Percentiles rank a stretch among this genome's conserved stretches.
Evolutionary conservation across 2,797 vertebrate genomes (phyloP).

Genomic region (Enteromius unitaeniatus): DNA sequence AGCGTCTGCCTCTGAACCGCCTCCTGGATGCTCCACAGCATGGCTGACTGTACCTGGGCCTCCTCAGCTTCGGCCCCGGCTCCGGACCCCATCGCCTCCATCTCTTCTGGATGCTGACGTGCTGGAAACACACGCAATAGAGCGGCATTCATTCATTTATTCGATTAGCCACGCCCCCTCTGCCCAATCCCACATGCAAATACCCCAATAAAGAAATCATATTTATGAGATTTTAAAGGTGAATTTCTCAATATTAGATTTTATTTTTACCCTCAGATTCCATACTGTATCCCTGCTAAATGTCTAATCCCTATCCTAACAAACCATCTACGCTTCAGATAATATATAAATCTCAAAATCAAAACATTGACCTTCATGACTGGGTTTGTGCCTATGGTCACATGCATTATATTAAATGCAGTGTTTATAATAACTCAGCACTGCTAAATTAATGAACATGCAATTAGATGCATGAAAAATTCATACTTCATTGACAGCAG

Average conservation of each 20-base stretch:
- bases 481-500: background rate
- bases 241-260: background rate
- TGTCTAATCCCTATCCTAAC: background rate
- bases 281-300: no score
- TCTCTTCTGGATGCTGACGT: conserved; percentile 11
- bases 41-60: conserved; percentile 59
- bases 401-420: background rate
- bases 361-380: no score
- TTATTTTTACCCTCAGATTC: no score
- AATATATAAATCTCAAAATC: no score
- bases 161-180: background rate
- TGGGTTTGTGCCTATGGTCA: no score
- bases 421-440: background rate
- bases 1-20: conserved; percentile 77
- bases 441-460: background rate
- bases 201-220: background rate
- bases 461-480: background rate
- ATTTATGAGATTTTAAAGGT: background rate
- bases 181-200: background rate
- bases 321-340: background rate
- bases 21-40: conserved; percentile 81
- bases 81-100: conserved; percentile 29
- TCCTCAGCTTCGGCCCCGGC: background rate
- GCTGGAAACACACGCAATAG: background rate
- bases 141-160: background rate